These are phyloP conservation scores for Phrynosoma platyrhinos DNA, from an alignment of 2,113 vertebrate genomes.

Conservation along the genomic window DNA sequence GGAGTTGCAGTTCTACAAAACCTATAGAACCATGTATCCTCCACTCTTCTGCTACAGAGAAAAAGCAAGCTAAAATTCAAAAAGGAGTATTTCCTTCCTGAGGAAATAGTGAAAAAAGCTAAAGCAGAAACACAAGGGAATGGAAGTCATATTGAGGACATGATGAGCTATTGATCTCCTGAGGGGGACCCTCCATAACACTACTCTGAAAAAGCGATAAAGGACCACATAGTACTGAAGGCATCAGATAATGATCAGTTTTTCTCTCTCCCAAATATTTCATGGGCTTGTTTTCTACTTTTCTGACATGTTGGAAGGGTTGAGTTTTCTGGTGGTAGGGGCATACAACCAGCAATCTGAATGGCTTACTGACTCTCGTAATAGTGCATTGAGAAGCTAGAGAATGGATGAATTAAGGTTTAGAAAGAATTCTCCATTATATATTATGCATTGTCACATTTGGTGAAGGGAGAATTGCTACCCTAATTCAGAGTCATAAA, in stretches of 20 bases:
- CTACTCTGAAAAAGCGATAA: constrained; percentile 18
- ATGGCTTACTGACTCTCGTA: constrained; percentile 15
- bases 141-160: constrained; percentile 11
- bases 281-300: not conserved
- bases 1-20: not conserved
- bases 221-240: not conserved
- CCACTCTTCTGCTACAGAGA: not conserved
- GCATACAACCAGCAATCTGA: not conserved
- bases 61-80: not conserved
- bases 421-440: not conserved
- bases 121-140: not conserved
- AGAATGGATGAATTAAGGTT: not conserved
- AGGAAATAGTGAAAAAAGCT: not conserved
- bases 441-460: not conserved
- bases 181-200: constrained; percentile 3
- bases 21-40: not conserved
- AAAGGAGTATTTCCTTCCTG: not conserved
- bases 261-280: not conserved
- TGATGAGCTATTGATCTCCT: constrained; percentile 41
- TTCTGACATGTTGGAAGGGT: not conserved
- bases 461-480: not conserved
- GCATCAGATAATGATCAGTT: not conserved
- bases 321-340: not conserved
- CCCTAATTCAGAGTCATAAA: not conserved
- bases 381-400: not conserved